A percentile compares a stretch with the other conserved stretches of the same genome.
phyloP scores from a whole-genome alignment of 2,797 vertebrate genomes.

The Pipistrellus nathusii region DNA sequence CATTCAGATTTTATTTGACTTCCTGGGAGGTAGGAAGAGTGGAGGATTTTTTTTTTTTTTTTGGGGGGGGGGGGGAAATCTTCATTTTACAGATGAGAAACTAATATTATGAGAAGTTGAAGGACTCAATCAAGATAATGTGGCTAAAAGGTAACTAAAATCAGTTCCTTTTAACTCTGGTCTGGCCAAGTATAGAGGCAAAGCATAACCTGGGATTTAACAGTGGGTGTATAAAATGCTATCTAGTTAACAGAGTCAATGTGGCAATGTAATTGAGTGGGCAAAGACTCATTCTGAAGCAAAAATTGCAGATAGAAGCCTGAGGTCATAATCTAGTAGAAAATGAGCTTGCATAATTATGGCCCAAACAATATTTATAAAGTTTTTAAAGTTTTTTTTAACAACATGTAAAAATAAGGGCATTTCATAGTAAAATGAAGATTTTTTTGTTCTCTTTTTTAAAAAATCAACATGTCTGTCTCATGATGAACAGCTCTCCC shows the following conservation, averaged over 20 bases:
- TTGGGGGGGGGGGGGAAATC: neutral
- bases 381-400: neutral
- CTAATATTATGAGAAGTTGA: neutral
- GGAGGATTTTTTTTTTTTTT: neutral
- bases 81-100: neutral
- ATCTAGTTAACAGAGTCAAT: neutral
- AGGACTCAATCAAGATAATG: neutral
- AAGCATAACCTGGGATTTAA: neutral
- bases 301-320: neutral
- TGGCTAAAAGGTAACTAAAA: neutral
- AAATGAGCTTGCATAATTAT: neutral
- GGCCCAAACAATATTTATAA: neutral
- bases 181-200: neutral
- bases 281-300: neutral
- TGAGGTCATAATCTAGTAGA: neutral
- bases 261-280: neutral
- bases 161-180: neutral
- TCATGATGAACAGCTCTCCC: neutral
- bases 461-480: neutral
- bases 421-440: neutral
- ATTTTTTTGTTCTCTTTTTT: neutral
- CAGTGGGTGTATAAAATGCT: neutral
- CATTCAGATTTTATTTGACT: constrained; percentile 37
- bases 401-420: neutral
- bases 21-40: neutral